These are phyloP conservation scores for Datnioides undecimradiatus DNA, from an alignment of 2,113 vertebrate species.

Conservation along the genomic window DNA sequence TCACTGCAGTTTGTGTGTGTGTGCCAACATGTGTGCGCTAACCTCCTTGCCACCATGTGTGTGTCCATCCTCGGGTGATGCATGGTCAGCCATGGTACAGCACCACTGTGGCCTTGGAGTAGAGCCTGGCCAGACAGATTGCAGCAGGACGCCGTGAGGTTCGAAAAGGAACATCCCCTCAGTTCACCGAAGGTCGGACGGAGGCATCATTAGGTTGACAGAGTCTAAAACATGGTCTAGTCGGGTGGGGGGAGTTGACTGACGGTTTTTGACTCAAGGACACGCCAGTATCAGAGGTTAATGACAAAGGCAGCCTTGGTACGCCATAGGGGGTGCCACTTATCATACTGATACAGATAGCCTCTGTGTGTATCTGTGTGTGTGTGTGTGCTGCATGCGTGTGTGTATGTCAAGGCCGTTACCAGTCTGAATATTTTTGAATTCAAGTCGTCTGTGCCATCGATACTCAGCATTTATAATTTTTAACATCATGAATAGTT, in stretches of 20 bases:
- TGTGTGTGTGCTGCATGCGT: slow-evolving; percentile 3
- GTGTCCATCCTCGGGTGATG: slow-evolving; percentile 48
- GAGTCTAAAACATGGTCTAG: slow-evolving; percentile 63
- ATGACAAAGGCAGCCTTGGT: slow-evolving; percentile 76
- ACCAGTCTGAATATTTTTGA: neutral
- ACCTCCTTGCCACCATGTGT: slow-evolving; percentile 19
- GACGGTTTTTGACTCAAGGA: slow-evolving; percentile 80
- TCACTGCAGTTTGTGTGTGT: neutral
- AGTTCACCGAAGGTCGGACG: slow-evolving; percentile 72
- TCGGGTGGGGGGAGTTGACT: slow-evolving; percentile 58
- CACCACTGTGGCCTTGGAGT: slow-evolving; percentile 66
- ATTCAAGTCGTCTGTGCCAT: too few species aligned
- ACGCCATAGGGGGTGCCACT: slow-evolving; percentile 62
- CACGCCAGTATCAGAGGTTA: slow-evolving; percentile 76
- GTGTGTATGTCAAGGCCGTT: neutral
- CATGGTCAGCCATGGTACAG: slow-evolving; percentile 57
- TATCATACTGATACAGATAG: slow-evolving; percentile 69
- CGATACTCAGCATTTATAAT: neutral
- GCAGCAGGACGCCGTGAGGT: slow-evolving; percentile 41
- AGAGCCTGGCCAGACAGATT: slow-evolving; percentile 67
- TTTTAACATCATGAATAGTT: neutral
- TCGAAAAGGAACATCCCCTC: slow-evolving; percentile 62
- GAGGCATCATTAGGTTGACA: slow-evolving; percentile 76
- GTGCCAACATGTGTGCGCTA: slow-evolving; percentile 11
- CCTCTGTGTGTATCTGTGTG: slow-evolving; percentile 4